Evolutionary conservation across 2,113 vertebrate species (phyloP), one percentile per base, ranked within the genome.

Genomic region (Fulmarus glacialis): DNA sequence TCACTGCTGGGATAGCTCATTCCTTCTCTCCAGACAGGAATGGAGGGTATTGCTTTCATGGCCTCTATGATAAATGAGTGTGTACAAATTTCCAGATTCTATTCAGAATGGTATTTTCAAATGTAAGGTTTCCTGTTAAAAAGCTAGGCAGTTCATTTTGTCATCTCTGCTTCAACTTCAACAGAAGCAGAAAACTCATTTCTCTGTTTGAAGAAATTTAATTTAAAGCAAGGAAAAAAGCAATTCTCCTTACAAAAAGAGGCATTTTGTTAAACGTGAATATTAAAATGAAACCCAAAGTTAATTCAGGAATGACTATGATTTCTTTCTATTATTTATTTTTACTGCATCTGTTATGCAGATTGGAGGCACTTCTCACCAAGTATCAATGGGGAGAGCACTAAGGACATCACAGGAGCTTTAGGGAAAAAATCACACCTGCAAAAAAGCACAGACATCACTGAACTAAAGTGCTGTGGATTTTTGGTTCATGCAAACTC

Each of bases 211-310:
- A 92, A 91, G 50, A 93, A 92, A 83, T 70, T 47, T 86, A 86
- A 92, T 96, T 94, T 95, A 92, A 93, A 97, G 85, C 45, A 90
- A 95, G 87, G 86, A 95, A 93, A 91, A 75, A 77, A 90, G 63
- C 43, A 59, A 86, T 89, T 84, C 59, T 83, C 45, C 68, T 64
- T 52, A 87, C n/a, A 78, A 90, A 93, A 84, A 77, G 62, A 68
- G n/a, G 26, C 8, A 55, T 96, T 95, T 82, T 91, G 38, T 80
- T 92, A 92, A 94, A 68, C 26, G 3, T n/a, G 36, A 53, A 72
- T 68, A 73, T 73, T 96, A 96, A 94, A 95, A 89, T 53, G 87
- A 91, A 90, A 27, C 8, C 3, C 60, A 58, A 82, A 87, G 53
- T 79, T 82, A 96, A 77, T 85, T 83, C 55, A 32, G 80, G 43